Evolutionary conservation across 2,113 vertebrate species (phyloP), one percentile per base, ranked within the genome.

Genomic region (Sterrhoptilus dennistouni): DNA sequence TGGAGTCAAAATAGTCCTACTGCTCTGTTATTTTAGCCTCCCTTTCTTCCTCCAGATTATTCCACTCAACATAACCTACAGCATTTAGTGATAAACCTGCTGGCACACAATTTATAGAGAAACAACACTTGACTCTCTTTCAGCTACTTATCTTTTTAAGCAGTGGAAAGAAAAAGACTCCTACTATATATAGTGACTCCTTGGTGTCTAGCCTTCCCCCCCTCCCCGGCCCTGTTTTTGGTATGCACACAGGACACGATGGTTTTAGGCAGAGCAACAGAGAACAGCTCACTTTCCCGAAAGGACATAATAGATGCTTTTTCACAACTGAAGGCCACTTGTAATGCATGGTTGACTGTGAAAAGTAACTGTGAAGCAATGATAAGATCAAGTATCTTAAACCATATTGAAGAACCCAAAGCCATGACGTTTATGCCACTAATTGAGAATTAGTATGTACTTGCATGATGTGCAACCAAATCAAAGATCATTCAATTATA

Each of bases 11-110:
- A 95, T 81, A 97, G 94, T 84, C 93, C 96, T 96, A 95, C 97
- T 20, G 4, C 87, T 59, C 79, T 98, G 97, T 98, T 98, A 97
- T 98, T 98, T 97, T 98, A 98, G 96, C 97, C 98, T 98, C 98
- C 98, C 96, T 84, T 93, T 97, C 98, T 98, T 98, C 98, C 97
- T 98, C 95, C 87, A 82, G 95, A 97, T 97, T 97, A 90, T 97
- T 95, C 95, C 64, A 81, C 94, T 96, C 97, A 87, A 94, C 97
- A 91, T 97, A 97, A 98, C 97, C 98, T 97, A 92, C 74, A 83
- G 91, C 50, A 1, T 87, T 93, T 63, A 93, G 97, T 42, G 97
- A 98, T 98, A 98, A 98, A 98, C 97, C 94, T 90, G 80, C 96
- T 97, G 97, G 96, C 96, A 70, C 92, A 97, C 92, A 88, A 96